phyloP scores from a whole-genome alignment of 2,888 invertebrate genomes.

The Papilio elwesi region DNA sequence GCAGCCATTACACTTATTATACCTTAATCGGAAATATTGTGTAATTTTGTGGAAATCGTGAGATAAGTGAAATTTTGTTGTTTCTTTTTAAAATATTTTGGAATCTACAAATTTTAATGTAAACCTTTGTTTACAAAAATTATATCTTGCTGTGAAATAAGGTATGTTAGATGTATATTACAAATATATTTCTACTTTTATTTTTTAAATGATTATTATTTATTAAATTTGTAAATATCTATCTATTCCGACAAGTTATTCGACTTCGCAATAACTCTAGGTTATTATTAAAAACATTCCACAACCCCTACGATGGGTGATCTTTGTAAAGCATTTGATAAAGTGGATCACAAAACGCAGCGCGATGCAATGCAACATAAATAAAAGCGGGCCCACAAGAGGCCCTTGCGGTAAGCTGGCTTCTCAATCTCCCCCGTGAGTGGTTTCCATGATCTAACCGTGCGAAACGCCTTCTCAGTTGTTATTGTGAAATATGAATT shows the following conservation, averaged over 20 bases:
- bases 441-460: conserved; percentile 80
- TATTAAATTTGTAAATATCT: background rate
- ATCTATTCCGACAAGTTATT: conserved; percentile 44
- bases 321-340: conserved; percentile 81
- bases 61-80: too few species aligned
- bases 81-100: too few species aligned
- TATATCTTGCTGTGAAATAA: too few species aligned
- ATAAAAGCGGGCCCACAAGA: conserved; percentile 77
- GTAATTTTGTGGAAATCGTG: too few species aligned
- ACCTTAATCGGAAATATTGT: too few species aligned
- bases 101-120: too few species aligned
- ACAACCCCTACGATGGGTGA: conserved; percentile 69
- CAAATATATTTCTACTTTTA: too few species aligned
- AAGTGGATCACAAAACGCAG: conserved; percentile 81
- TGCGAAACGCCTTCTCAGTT: conserved; percentile 83
- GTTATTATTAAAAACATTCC: conserved; percentile 77
- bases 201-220: too few species aligned
- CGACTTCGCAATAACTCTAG: conserved; percentile 65
- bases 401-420: conserved; percentile 78
- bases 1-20: too few species aligned
- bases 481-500: conserved; percentile 83
- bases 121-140: too few species aligned
- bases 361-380: conserved; percentile 70
- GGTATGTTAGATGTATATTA: too few species aligned
- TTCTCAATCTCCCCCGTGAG: conserved; percentile 64